Evolutionary conservation across 1,140 invertebrate species (phyloP).

Genomic region (Physella acuta): DNA sequence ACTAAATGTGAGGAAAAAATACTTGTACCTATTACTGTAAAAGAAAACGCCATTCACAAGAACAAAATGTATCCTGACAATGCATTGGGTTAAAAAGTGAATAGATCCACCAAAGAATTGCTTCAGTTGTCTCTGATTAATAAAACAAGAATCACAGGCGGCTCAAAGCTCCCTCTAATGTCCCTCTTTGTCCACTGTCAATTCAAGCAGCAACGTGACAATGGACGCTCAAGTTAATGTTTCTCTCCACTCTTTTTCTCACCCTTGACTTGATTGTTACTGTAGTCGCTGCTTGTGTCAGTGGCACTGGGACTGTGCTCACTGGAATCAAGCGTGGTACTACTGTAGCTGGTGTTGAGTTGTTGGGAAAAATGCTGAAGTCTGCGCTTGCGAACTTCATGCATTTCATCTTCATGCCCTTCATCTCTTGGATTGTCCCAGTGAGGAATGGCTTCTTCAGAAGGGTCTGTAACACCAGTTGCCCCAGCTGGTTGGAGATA

Average conservation of each 20-base stretch:
- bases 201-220: neutral
- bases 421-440: conserved; percentile 47
- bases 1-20: no score
- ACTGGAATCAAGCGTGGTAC: neutral
- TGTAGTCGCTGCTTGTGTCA: neutral
- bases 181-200: neutral
- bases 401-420: conserved; percentile 45
- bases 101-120: neutral
- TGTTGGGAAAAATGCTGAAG: conserved; percentile 44
- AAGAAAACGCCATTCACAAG: no score
- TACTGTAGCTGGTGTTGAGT: neutral
- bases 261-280: neutral
- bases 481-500: no score
- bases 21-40: no score
- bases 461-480: conserved; percentile 38
- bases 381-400: conserved; percentile 47
- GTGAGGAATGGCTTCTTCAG: conserved; percentile 42
- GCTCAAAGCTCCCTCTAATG: no score
- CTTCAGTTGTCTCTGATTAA: neutral
- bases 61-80: no score
- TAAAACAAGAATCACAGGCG: neutral
- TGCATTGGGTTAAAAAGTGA: no score
- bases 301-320: neutral
- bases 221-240: neutral
- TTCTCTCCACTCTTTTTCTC: neutral